Percentiles rank a stretch among this genome's conserved stretches.
Evolutionary conservation across 2,797 vertebrate species (phyloP).

Genomic region (Aphelocoma californica): DNA sequence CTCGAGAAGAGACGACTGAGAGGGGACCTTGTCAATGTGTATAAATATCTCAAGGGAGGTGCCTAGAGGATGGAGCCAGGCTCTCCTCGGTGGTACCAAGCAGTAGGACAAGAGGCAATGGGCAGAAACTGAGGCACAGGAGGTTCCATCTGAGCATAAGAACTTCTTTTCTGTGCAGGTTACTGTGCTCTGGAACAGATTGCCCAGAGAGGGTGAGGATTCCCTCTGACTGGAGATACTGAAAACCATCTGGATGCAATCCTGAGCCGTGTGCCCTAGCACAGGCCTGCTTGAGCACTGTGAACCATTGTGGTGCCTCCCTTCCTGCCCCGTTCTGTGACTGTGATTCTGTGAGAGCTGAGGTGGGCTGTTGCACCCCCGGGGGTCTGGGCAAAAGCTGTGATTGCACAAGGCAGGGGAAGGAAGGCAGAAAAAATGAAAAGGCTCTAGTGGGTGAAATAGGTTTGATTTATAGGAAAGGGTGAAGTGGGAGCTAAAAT

Average conservation of each 20-base stretch:
- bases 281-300: not conserved
- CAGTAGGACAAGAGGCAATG: fast-evolving
- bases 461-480: not conserved
- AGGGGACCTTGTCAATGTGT: fast-evolving
- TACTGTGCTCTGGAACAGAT: not conserved
- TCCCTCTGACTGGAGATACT: fast-evolving
- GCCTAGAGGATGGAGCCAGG: not conserved
- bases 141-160: not conserved
- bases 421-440: not conserved
- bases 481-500: not conserved
- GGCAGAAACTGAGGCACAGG: not conserved
- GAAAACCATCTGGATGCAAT: not conserved
- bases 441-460: not conserved
- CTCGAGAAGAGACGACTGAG: not conserved
- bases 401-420: not conserved
- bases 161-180: not conserved
- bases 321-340: not conserved
- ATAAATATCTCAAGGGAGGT: not conserved
- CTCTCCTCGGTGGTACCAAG: not conserved
- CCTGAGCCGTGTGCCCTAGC: not conserved
- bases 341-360: not conserved
- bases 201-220: not conserved
- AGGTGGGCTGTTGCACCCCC: not conserved
- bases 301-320: not conserved
- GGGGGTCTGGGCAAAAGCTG: not conserved